Evolutionary conservation across 2,888 invertebrate species (phyloP), one percentile per base, ranked within the genome.

Genomic region (Lycocerus yunnanus): DNA sequence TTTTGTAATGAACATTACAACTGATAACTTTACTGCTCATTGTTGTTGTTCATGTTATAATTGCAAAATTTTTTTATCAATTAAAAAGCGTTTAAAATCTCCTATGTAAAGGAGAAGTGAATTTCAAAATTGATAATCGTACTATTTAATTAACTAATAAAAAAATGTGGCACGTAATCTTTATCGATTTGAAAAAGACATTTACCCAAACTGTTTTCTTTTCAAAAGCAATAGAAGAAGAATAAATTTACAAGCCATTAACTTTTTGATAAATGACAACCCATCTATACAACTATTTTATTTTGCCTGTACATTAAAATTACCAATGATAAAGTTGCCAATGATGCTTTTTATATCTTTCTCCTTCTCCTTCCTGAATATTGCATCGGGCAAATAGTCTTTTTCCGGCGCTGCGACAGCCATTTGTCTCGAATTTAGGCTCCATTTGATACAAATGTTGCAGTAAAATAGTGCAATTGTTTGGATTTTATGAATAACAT

Each of bases 201-300:
- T 71, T 66, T 14, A 67, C 59, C 20, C 11, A 66, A 21, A 60
- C 18, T 59, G 43, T 67, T 60, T 69, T 18, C 16, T 27, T 68
- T 66, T 61, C n/a, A 20, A 27, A 58, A 66, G 59, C 27, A 20
- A 74, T 66, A 59, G 24, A 68, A 72, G 72, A 69, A 65, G 27
- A 27, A 63, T 73, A 70, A 70, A 70, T 90, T 90, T 87, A 88
- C 90, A 88, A 88, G 85, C 90, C 90, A 91, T 91, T 91, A 90
- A 88, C 85, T 88, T 83, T 80, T 86, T 90, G 90, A 91, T 88
- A 90, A 89, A 91, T 90, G 85, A 88, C 84, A 82, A 72, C 77
- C 71, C 75, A 82, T 82, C 83, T 77, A 79, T 81, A 80, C 80
- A 79, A 81, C 78, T 80, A 80, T 78, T 83, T 82, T 81, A 80